phyloP scores from a whole-genome alignment of 2,888 invertebrate genomes.

The Proisotoma minuta region DNA sequence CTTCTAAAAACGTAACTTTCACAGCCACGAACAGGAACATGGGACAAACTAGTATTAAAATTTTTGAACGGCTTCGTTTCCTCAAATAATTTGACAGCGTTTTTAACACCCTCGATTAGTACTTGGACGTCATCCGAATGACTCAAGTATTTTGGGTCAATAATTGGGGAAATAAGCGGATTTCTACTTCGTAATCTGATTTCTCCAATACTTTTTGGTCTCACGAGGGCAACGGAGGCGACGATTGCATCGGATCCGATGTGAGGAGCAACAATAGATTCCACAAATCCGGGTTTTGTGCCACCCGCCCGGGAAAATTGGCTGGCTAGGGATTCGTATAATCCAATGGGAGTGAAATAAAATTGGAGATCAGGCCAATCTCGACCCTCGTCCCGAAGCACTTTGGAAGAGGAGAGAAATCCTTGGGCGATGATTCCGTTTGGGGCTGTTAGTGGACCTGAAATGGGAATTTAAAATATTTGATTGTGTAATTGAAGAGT shows the following conservation, averaged over 20 bases:
- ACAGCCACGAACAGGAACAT: conserved; percentile 26
- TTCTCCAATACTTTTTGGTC: conserved; percentile 30
- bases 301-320: conserved; percentile 19
- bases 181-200: conserved; percentile 27
- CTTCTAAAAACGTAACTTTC: conserved; percentile 20
- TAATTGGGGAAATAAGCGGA: conserved; percentile 23
- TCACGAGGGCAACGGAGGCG: conserved; percentile 17
- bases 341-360: conserved; percentile 25
- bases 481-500: no score
- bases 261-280: conserved; percentile 13
- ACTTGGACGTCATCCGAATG: conserved; percentile 25
- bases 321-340: conserved; percentile 12
- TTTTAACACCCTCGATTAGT: conserved; percentile 27
- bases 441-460: conserved; percentile 20
- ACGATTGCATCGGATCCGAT: conserved; percentile 30
- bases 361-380: conserved; percentile 43
- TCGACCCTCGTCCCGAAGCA: conserved; percentile 18
- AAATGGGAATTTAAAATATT: no score
- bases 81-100: conserved; percentile 13
- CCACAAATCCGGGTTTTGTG: conserved; percentile 17
- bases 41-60: conserved; percentile 20
- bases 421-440: conserved; percentile 24
- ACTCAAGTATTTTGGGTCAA: conserved; percentile 36
- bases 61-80: conserved; percentile 23
- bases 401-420: conserved; percentile 21